Evolutionary conservation across 2,888 invertebrate genomes (phyloP).

Genomic region (Rotaria macrura): DNA sequence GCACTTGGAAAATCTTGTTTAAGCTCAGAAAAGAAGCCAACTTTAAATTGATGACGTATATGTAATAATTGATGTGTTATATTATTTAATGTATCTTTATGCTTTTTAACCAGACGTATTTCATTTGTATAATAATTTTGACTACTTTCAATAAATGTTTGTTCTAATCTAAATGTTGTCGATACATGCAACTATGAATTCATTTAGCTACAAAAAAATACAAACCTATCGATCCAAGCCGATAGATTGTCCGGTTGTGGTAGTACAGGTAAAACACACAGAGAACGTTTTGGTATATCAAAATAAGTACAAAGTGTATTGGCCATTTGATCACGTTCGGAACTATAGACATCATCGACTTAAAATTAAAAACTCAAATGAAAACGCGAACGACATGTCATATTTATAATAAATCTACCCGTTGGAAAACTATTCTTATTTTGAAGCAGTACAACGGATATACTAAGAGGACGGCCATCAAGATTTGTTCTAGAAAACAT

Average conservation of each 20-base stretch:
- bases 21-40: conserved; percentile 84
- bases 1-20: conserved; percentile 68
- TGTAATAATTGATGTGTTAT: conserved; percentile 74
- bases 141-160: conserved; percentile 80
- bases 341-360: conserved; percentile 37
- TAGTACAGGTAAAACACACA: not conserved
- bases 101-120: conserved; percentile 59
- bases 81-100: conserved; percentile 78
- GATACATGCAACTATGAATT: too few relatives aligned
- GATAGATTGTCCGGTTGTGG: conserved; percentile 63
- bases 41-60: conserved; percentile 89
- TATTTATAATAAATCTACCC: conserved; percentile 36
- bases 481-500: conserved; percentile 43
- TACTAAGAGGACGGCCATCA: conserved; percentile 52
- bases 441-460: conserved; percentile 81
- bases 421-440: conserved; percentile 60
- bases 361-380: conserved; percentile 62
- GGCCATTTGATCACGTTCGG: not conserved
- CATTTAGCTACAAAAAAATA: not conserved
- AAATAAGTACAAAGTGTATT: conserved; percentile 25
- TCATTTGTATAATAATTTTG: conserved; percentile 65
- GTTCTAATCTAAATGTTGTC: conserved; percentile 46
- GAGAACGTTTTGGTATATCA: not conserved
- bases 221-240: conserved; percentile 53
- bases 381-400: too few relatives aligned